Conservation (phyloP, 2,113 vertebrate genomes). For the Odobenus rosmarus region DNA sequence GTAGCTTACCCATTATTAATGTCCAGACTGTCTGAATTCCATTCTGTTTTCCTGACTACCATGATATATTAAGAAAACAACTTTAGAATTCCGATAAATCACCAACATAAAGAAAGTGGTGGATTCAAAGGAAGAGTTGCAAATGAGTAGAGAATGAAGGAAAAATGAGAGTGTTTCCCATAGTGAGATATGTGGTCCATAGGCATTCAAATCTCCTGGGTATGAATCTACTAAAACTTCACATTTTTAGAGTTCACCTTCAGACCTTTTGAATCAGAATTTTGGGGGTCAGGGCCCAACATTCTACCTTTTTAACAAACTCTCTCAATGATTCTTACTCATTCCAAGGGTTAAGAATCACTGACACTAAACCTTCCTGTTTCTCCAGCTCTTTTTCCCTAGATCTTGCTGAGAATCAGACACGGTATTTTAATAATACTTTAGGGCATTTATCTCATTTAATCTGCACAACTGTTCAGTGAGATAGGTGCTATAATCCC, state of each 20-base stretch:
- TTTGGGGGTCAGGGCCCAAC: not conserved
- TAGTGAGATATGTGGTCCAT: not conserved
- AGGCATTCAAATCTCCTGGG: not conserved
- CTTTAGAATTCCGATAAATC: not conserved
- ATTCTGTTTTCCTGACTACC: not conserved
- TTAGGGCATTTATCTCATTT: conserved; percentile 14
- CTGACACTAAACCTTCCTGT: not conserved
- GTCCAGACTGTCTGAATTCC: not conserved
- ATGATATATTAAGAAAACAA: not conserved
- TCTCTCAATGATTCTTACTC: not conserved
- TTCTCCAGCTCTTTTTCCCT: not conserved
- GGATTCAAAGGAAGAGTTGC: not conserved
- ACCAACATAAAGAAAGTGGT: not conserved
- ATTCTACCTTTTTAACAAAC: not conserved
- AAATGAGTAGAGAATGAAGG: conserved; percentile 15
- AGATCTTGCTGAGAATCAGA: not conserved
- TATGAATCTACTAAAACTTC: not conserved
- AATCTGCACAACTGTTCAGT: not conserved
- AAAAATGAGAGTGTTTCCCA: not conserved
- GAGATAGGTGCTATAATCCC: not conserved
- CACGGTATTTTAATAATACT: not conserved
- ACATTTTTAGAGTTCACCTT: not conserved
- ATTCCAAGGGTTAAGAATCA: not conserved
- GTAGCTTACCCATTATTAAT: not conserved
- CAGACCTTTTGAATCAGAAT: conserved; percentile 20